A percentile compares a stretch with the other conserved stretches of the same genome.
These are phyloP conservation scores for Porphyrio hochstetteri DNA, from an alignment of 2,113 vertebrate species.

Conservation along the genomic window DNA sequence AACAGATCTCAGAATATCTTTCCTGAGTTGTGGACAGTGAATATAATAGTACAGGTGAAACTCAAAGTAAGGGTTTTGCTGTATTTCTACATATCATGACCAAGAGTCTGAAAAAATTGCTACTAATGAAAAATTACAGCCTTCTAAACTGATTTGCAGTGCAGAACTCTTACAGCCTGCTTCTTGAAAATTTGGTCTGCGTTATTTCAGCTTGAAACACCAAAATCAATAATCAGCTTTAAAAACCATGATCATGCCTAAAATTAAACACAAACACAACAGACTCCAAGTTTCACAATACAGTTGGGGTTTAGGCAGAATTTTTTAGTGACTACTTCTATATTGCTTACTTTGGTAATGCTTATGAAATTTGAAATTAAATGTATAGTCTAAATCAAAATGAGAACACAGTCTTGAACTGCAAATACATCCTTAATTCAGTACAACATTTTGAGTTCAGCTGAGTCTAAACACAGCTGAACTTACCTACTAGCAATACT, in stretches of 20 bases:
- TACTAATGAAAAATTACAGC: not conserved
- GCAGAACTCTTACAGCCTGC: not conserved
- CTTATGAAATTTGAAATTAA: not conserved
- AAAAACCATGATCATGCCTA: not conserved
- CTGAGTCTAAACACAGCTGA: not conserved
- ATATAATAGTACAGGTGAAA: not conserved
- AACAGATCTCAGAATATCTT: not conserved
- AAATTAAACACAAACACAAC: not conserved
- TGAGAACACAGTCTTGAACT: not conserved
- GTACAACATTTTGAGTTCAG: not conserved
- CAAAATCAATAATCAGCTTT: not conserved
- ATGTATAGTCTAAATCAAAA: not conserved
- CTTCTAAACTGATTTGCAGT: conserved; percentile 22
- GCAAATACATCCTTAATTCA: not conserved
- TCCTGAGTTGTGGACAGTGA: not conserved
- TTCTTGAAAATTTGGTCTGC: conserved; percentile 30
- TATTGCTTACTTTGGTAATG: not conserved
- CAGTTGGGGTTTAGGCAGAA: not conserved
- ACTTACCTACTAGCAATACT: not conserved
- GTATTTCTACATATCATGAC: not conserved
- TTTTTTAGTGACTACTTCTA: not conserved
- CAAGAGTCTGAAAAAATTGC: not conserved
- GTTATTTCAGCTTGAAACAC: conserved; percentile 13
- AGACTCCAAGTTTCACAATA: not conserved
- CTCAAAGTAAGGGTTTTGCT: not conserved